Evolutionary conservation across 2,113 vertebrate genomes (phyloP).

Genomic region (Anhinga anhinga): DNA sequence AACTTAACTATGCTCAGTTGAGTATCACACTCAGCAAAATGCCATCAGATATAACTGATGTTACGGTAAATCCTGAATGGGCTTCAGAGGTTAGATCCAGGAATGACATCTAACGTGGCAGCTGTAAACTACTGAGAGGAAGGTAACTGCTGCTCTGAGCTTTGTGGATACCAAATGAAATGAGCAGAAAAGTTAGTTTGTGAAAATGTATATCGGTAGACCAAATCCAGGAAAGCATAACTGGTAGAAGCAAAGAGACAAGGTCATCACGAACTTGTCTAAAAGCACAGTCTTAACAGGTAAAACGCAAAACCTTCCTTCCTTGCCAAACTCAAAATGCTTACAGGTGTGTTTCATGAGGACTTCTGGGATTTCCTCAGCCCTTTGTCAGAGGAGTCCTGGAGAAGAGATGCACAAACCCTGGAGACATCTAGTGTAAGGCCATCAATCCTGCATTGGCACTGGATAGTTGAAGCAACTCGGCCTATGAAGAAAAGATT

Average conservation of each 20-base stretch:
- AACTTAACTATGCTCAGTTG: background rate
- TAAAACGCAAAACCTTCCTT: background rate
- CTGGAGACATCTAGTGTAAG: conserved; percentile 48
- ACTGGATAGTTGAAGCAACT: conserved; percentile 32
- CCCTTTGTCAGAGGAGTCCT: conserved; percentile 40
- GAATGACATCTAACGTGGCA: background rate
- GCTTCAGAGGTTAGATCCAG: background rate
- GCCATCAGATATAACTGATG: background rate
- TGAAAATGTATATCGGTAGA: background rate
- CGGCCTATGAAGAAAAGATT: conserved; percentile 15
- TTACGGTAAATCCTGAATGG: background rate
- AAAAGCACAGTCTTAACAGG: background rate
- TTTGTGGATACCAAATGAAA: background rate
- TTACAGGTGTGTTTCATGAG: conserved; percentile 51
- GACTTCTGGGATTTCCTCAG: conserved; percentile 47
- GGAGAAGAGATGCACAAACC: conserved; percentile 32
- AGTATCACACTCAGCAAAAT: background rate
- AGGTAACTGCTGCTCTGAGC: background rate
- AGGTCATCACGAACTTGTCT: background rate
- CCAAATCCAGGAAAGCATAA: background rate
- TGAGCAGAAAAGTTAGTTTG: background rate
- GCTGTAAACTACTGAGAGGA: background rate
- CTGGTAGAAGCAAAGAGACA: background rate
- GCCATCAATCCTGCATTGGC: conserved; percentile 2
- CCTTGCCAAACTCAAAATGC: conserved; percentile 45